Evolutionary conservation across 2,113 vertebrate species (phyloP), one percentile per base, ranked within the genome.

Genomic region (Pholis gunnellus): DNA sequence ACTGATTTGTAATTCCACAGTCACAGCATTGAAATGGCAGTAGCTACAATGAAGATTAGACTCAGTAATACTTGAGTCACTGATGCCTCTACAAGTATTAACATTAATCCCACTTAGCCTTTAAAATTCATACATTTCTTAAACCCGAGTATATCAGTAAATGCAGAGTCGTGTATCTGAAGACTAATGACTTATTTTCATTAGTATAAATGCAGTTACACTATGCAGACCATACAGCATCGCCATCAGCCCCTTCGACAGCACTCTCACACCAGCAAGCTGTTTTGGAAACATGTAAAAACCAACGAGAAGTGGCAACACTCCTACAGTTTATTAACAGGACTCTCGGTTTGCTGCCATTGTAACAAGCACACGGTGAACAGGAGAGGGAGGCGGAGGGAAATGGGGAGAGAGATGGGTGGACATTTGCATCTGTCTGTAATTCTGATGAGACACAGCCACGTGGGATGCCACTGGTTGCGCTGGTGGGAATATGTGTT

Each of bases 341-440:
- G 83, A 71, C 64, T 65, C 82, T 81, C 64, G 10, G 11, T 29
- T 67, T 54, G 69, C 86, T 82, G 78, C 85, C 78, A 31, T 69
- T 34, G 44, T 64, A 73, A 60, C 71, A 71, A 80, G 83, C 72
- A 59, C 59, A 65, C 76, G 65, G 75, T 52, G 60, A 20, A 36
- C 50, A 54, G 54, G 73, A 77, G 65, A 65, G 71, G 18, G 63
- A 68, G 52, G 68, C n/a, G 70, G 84, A 38, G 27, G 42, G 40
- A 64, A n/a, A 36, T 13, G 9, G 72, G 52, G 72, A 73, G 60
- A 67, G 67, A 69, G 56, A 75, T 72, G 72, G 79, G 74, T 67
- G 61, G 67, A 82, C 85, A 79, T 86, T 79, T 90, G 88, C 83
- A 86, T 91, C 84, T 90, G 93, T 94, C 89, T 82, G 87, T 87